phyloP scores from a whole-genome alignment of 1,140 invertebrate genomes.

The Trichogramma pretiosum region DNA sequence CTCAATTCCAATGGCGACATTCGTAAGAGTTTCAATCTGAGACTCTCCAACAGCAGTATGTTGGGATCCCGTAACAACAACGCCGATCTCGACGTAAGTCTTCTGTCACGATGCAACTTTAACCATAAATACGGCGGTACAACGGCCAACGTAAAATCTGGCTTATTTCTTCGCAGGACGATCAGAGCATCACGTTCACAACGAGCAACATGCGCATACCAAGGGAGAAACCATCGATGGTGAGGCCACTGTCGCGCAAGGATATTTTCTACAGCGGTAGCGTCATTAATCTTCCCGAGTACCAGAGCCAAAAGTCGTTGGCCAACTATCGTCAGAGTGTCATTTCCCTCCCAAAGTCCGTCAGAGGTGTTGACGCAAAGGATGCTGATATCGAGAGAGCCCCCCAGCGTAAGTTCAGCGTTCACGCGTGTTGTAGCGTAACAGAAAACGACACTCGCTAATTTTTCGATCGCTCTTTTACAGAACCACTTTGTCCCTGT shows the following conservation, averaged over 20 bases:
- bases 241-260: conserved; percentile 87
- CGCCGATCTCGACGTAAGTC: conserved; percentile 52
- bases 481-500: conserved; percentile 62
- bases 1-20: conserved; percentile 49
- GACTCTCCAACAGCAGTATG: conserved; percentile 52
- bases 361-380: conserved; percentile 49
- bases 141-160: no score
- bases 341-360: conserved; percentile 64
- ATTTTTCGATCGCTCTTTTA: no score
- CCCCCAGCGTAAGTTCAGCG: conserved; percentile 61
- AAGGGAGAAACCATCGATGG: conserved; percentile 59
- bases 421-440: no score
- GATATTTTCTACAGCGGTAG: conserved; percentile 98
- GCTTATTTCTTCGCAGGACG: conserved; percentile 34
- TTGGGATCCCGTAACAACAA: conserved; percentile 53
- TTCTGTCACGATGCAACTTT: conserved; percentile 1
- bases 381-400: conserved; percentile 56
- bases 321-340: conserved; percentile 76
- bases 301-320: conserved; percentile 86
- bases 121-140: background rate
- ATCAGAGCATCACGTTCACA: conserved; percentile 43
- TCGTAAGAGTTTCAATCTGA: conserved; percentile 47
- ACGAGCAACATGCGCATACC: conserved; percentile 34
- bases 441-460: no score
- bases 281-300: conserved; percentile 82